Percentiles rank a stretch among this genome's conserved stretches.
Evolutionary conservation across 2,113 vertebrate genomes (phyloP).

Genomic region (Percopsis transmontana): DNA sequence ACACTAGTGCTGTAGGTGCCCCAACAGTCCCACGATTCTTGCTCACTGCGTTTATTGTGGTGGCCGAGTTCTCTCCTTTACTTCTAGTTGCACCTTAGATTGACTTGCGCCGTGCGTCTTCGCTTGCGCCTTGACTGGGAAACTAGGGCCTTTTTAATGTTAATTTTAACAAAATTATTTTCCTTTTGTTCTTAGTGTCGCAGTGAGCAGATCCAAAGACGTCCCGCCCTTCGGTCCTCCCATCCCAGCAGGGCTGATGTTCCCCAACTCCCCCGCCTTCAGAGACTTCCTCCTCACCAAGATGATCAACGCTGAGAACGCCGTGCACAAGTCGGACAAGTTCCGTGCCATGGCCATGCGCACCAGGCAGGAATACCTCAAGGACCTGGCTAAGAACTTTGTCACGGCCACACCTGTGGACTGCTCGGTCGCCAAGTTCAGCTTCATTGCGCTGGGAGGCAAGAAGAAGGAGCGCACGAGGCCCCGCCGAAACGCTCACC

Average conservation of each 20-base stretch:
- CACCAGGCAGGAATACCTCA: slow-evolving; percentile 85
- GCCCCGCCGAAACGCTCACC: slow-evolving; percentile 81
- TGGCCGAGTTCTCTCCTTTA: too few relatives aligned
- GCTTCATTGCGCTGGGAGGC: slow-evolving; percentile 86
- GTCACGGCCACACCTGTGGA: slow-evolving; percentile 83
- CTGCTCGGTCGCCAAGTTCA: slow-evolving; percentile 81
- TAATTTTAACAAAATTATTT: neutral
- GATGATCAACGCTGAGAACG: slow-evolving; percentile 87
- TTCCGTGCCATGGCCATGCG: slow-evolving; percentile 86
- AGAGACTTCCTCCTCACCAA: slow-evolving; percentile 90
- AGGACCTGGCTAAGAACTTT: slow-evolving; percentile 86
- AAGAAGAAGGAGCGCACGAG: slow-evolving; percentile 86
- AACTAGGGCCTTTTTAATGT: too few relatives aligned
- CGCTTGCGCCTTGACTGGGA: too few relatives aligned
- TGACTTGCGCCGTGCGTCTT: too few relatives aligned
- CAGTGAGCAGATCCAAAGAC: slow-evolving; percentile 87
- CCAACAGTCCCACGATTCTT: too few relatives aligned
- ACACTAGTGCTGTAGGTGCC: too few relatives aligned
- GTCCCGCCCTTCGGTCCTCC: slow-evolving; percentile 85
- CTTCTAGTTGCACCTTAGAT: too few relatives aligned
- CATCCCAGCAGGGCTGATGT: slow-evolving; percentile 86
- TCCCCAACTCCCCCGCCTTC: slow-evolving; percentile 86
- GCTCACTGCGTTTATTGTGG: too few relatives aligned
- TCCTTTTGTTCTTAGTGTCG: slow-evolving; percentile 73
- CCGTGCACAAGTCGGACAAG: slow-evolving; percentile 86